These are phyloP conservation scores for Coleophora flavipennella DNA, from an alignment of 2,888 invertebrate species.

Conservation along the genomic window DNA sequence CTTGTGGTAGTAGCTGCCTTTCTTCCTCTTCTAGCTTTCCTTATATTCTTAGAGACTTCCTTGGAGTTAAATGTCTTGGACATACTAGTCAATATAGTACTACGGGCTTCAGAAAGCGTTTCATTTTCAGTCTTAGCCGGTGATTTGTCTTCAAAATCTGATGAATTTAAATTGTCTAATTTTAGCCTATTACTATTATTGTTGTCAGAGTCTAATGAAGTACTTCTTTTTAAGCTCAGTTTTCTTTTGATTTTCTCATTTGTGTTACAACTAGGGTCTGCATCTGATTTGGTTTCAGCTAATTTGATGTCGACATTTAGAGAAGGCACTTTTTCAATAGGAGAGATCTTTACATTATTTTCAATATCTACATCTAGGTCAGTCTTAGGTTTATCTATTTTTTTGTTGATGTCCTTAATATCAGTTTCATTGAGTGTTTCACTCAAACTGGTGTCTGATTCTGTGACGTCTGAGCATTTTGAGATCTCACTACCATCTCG, in stretches of 20 bases:
- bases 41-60: slow-evolving; percentile 61
- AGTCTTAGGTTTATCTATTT: slow-evolving; percentile 70
- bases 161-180: slow-evolving; percentile 60
- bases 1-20: slow-evolving; percentile 48
- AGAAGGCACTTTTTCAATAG: slow-evolving; percentile 70
- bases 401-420: slow-evolving; percentile 63
- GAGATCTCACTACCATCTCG: slow-evolving; percentile 74
- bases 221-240: slow-evolving; percentile 68
- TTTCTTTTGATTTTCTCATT: slow-evolving; percentile 54
- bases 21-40: slow-evolving; percentile 58
- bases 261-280: slow-evolving; percentile 47
- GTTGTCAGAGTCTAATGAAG: slow-evolving; percentile 70
- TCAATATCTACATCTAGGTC: slow-evolving; percentile 71
- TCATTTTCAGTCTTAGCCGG: slow-evolving; percentile 74
- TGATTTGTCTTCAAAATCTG: slow-evolving; percentile 73
- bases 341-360: slow-evolving; percentile 70
- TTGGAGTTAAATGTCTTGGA: slow-evolving; percentile 69
- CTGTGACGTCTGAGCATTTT: slow-evolving; percentile 74
- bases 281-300: slow-evolving; percentile 46
- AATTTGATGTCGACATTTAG: slow-evolving; percentile 56
- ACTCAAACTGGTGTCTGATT: slow-evolving; percentile 76
- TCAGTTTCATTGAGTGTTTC: slow-evolving; percentile 64
- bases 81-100: slow-evolving; percentile 69
- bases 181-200: slow-evolving; percentile 69
- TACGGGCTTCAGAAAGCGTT: slow-evolving; percentile 65